Evolutionary conservation across 2,113 vertebrate species (phyloP).

Genomic region (Cyphomyrus plagiostoma): DNA sequence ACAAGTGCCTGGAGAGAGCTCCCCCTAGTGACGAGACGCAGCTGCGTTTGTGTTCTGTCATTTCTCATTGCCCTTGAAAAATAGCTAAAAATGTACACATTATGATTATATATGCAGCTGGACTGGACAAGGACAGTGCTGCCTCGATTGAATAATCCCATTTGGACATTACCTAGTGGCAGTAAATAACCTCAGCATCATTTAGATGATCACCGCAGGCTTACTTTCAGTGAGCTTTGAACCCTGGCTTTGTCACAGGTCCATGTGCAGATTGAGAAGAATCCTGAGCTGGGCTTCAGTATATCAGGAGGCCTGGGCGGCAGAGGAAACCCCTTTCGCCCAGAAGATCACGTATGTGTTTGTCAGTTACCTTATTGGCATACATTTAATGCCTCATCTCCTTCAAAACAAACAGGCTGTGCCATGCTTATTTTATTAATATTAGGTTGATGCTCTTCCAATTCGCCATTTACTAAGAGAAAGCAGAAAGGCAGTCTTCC

Average conservation of each 20-base stretch:
- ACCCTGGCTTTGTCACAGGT: constrained; percentile 60
- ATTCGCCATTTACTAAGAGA: neutral
- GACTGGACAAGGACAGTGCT: neutral
- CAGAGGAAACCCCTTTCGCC: constrained; percentile 90
- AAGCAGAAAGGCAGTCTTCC: neutral
- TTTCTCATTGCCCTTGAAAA: neutral
- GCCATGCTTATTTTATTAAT: neutral
- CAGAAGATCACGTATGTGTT: constrained; percentile 82
- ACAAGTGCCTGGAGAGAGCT: neutral
- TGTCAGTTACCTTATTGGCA: neutral
- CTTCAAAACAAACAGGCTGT: neutral
- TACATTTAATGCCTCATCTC: neutral
- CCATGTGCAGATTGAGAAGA: constrained; percentile 87
- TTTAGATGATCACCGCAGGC: neutral
- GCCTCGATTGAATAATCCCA: neutral
- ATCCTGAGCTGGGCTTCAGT: constrained; percentile 97
- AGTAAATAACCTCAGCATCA: neutral
- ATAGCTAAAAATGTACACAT: neutral
- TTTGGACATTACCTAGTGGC: neutral
- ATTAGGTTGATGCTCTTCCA: neutral
- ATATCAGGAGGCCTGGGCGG: constrained; percentile 96
- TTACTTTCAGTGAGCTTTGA: neutral
- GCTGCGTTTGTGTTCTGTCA: neutral
- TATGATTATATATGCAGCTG: neutral
- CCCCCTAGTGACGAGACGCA: neutral